Conservation (phyloP, 1,140 invertebrate species). For the Sinella curviseta region DNA sequence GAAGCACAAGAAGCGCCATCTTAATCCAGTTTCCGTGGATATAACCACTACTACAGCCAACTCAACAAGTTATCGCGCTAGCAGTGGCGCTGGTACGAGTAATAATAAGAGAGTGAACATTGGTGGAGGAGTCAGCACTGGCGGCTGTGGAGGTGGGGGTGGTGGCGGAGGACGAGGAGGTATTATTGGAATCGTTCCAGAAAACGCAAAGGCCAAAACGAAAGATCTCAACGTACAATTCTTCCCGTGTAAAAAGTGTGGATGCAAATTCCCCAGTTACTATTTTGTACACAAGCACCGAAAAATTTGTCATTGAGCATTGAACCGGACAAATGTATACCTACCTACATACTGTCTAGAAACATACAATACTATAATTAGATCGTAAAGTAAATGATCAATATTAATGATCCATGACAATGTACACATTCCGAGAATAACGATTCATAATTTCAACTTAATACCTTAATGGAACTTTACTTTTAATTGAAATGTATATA, state of each 20-base stretch:
- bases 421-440: not conserved
- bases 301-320: constrained; percentile 71
- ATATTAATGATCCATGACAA: not conserved
- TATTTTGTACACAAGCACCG: constrained; percentile 91
- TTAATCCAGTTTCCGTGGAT: constrained; percentile 58
- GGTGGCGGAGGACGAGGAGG: constrained; percentile 50
- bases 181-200: constrained; percentile 49
- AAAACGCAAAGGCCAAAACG: constrained; percentile 56
- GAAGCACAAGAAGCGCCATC: constrained; percentile 72
- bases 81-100: constrained; percentile 13
- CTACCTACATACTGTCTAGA: no score
- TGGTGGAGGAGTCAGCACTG: constrained; percentile 40
- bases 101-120: not conserved
- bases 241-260: constrained; percentile 88
- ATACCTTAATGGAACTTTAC: no score
- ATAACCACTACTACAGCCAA: constrained; percentile 43
- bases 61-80: constrained; percentile 2
- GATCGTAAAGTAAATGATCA: no score
- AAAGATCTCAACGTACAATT: constrained; percentile 81
- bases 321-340: no score
- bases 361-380: not conserved
- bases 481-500: no score
- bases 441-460: no score
- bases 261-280: constrained; percentile 86
- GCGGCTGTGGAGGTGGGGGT: constrained; percentile 50